Base-by-base conservation (phyloP, 2,113 vertebrate genomes). In the Pelmatolapia mariae region DNA sequence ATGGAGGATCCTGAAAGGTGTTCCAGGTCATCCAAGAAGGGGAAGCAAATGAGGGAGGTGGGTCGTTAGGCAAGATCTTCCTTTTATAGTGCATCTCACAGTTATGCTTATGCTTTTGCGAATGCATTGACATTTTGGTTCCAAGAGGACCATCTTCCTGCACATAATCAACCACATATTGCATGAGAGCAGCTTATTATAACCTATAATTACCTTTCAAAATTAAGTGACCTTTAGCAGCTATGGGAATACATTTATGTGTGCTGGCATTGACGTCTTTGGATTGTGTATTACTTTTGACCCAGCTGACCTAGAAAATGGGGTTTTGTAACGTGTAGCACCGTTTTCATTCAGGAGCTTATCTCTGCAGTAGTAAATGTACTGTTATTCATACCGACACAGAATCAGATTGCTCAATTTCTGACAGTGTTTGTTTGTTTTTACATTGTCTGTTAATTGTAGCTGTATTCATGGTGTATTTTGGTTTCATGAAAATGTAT, bases 191-290 rank as follows among this genome's bases (percentile, higher is more conserved):
- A 45, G 40, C 40, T 45, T 26, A 76, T 76, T 29, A 50, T 76
- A 7, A 76, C 71, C 43, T 76, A 50, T 76, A 76, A 76, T 76
- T 76, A 50, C 16, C 71, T 76, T 76, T 76, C 43, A 76, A 76
- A 76, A 50, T 50, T 50, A 47, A 50, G 43, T 12, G 71, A 76
- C 71, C 16, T 76, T 76, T 76, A 76, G 40, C 71, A 50, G 71
- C 43, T 47, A 26, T 5, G 24, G 43, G 71, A 76, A 47, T 50
- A 3, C 6, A 29, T 50, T 76, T 47, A 4, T 19, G 24, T 8
- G 24, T 3, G 43, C 24, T 50, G 1, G 71, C 71, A 76, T 29
- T 19, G 71, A 43, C 3, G 3, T 76, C 43, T 76, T 76, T 47
- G 68, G 24, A 11, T 76, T 29, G 9, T 29, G 15, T 50, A 31